Conservation (phyloP, 2,797 vertebrate genomes). For the Semotilus atromaculatus region DNA sequence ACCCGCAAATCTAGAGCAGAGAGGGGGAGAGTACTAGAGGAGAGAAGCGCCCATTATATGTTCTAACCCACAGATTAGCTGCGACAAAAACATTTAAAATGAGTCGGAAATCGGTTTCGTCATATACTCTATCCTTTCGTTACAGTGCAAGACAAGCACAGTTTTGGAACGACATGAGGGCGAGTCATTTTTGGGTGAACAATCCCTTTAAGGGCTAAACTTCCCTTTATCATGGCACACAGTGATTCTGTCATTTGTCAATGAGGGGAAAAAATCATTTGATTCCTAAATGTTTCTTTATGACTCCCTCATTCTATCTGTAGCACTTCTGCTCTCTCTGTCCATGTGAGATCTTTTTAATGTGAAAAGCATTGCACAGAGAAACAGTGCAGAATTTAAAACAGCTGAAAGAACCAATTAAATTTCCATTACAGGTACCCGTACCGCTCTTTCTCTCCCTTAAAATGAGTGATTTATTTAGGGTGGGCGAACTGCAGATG, state of each 20-base stretch:
- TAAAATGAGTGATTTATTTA: constrained; percentile 41
- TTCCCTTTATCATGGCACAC: neutral
- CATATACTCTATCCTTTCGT: neutral
- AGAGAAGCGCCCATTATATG: neutral
- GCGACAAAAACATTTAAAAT: neutral
- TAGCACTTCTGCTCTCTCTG: neutral
- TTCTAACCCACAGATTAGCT: constrained; percentile 31
- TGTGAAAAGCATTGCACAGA: constrained; percentile 13
- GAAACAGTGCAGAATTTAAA: constrained; percentile 50
- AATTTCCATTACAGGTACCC: constrained; percentile 57
- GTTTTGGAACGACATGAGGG: too few relatives aligned
- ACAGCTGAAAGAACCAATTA: constrained; percentile 54
- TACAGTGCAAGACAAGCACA: neutral
- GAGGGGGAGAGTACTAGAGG: neutral
- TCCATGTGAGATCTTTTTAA: neutral
- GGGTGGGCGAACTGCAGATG: constrained; percentile 17
- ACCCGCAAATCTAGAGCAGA: constrained; percentile 30
- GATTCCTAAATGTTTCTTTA: neutral
- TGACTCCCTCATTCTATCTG: neutral
- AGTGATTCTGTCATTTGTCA: neutral
- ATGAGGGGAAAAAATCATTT: neutral
- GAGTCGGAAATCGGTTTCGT: neutral
- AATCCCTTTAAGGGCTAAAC: neutral
- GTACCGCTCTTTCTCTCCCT: constrained; percentile 13
- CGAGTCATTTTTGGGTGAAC: too few relatives aligned